Evolutionary conservation across 2,797 vertebrate genomes (phyloP), one percentile per base, ranked within the genome.

Genomic region (Sebastolobus alascanus): DNA sequence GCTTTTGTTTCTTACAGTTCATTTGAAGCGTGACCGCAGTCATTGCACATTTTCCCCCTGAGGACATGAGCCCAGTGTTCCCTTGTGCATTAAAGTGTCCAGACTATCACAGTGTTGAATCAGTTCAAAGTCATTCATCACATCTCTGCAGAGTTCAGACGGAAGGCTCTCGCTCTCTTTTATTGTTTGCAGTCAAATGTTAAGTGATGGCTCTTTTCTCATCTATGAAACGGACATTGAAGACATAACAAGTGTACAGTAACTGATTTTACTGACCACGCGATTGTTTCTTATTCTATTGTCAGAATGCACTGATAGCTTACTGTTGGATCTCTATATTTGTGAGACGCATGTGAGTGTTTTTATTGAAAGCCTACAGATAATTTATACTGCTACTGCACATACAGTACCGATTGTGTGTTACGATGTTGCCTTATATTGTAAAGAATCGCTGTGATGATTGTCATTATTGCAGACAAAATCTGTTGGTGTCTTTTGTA

Each of bases 311-410:
- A 89, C 74, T 74, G 55, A 84, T 63, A 25, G 79, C 81, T 90
- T 90, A 71, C 59, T 81, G 83, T 83, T 88, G 80, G 75, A 91
- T 86, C 79, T 70, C 76, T 79, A 56, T 90, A 70, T 84, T 83
- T 90, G 86, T 84, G 79, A 87, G 78, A 87, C 9, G 56, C 80
- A 69, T 85, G 40, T 84, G 64, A 86, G 54, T 87, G 73, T 87
- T 87, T 88, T 82, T 91, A 85, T 81, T 61, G 67, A 90, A 87
- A 27, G 71, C 77, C 61, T 85, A 73, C 71, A 77, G 38, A 61
- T 87, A 78, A 86, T 93, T 93, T 91, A 90, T 89, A 89, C 73
- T 82, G 72, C 74, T 84, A 50, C 46, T 84, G 76, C 84, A 81
- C 83, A 79, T 67, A 79, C 56, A 75, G 55, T 84, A 78, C 72